phyloP scores from a whole-genome alignment of 2,113 vertebrate species.

The Oenanthe oenanthe region DNA sequence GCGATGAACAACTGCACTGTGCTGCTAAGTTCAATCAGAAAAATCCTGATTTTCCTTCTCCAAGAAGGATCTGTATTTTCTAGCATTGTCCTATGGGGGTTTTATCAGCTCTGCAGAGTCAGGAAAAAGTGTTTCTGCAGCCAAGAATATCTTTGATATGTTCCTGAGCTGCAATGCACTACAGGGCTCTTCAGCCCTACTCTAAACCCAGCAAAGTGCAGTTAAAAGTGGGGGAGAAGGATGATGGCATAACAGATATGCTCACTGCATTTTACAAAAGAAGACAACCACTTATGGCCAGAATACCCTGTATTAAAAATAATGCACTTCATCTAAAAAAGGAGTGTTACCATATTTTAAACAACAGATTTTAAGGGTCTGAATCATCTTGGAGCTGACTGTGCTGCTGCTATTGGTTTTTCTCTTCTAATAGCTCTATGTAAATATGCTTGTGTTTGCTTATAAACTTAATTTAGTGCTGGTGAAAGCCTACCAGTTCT shows the following conservation, averaged over 20 bases:
- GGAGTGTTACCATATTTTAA: not conserved
- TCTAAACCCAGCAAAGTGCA: not conserved
- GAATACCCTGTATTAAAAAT: not conserved
- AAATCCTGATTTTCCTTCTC: not conserved
- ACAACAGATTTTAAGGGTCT: not conserved
- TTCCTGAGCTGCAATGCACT: not conserved
- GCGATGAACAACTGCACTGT: not conserved
- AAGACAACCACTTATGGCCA: not conserved
- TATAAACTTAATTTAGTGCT: slow-evolving; percentile 7
- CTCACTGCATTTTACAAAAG: not conserved
- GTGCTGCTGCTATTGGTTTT: not conserved
- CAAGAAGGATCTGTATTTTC: not conserved
- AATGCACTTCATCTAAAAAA: not conserved
- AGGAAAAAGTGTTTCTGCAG: not conserved
- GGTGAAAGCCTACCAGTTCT: not conserved
- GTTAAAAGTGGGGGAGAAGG: not conserved
- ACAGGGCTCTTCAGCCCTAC: not conserved
- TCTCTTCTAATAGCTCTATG: not conserved
- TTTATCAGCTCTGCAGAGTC: not conserved
- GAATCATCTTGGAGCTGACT: not conserved
- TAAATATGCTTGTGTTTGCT: slow-evolving; percentile 1
- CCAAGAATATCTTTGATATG: not conserved
- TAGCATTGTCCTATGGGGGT: not conserved
- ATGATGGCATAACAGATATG: fast-evolving
- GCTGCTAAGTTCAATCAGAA: not conserved